Evolutionary conservation across 2,888 invertebrate genomes (phyloP).

Genomic region (Latrodectus hesperus): DNA sequence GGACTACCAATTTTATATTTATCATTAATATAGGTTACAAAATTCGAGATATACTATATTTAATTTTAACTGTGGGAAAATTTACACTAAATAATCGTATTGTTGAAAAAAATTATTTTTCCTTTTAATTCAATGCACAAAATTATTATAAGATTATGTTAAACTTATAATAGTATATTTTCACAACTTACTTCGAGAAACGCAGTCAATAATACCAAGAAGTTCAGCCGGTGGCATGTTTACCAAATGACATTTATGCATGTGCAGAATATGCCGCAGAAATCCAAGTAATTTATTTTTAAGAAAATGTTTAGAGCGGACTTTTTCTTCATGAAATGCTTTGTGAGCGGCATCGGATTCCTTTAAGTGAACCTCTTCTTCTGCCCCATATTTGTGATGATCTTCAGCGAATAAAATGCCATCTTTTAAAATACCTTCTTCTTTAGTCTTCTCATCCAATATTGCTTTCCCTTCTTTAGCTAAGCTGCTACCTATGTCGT

Average conservation of each 20-base stretch:
- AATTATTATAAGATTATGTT: too few relatives aligned
- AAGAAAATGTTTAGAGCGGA: slow-evolving; percentile 6
- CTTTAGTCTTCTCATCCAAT: slow-evolving; percentile 1
- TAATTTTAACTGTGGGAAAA: too few relatives aligned
- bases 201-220: slow-evolving; percentile 40
- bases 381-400: slow-evolving; percentile 5
- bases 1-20: too few relatives aligned
- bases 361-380: neutral
- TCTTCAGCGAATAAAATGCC: slow-evolving; percentile 12
- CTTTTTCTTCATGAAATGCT: slow-evolving; percentile 4
- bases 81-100: too few relatives aligned
- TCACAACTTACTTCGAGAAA: slow-evolving; percentile 48
- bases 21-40: too few relatives aligned
- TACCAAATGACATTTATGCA: slow-evolving; percentile 48
- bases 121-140: too few relatives aligned
- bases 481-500: neutral
- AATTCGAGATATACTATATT: too few relatives aligned
- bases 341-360: neutral
- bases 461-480: slow-evolving; percentile 6
- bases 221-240: slow-evolving; percentile 49
- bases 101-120: too few relatives aligned
- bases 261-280: slow-evolving; percentile 10
- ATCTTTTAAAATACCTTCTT: neutral
- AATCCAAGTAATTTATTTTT: slow-evolving; percentile 29
- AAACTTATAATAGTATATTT: too few relatives aligned